phyloP scores from a whole-genome alignment of 2,797 vertebrate species.

The Numenius phaeopus region DNA sequence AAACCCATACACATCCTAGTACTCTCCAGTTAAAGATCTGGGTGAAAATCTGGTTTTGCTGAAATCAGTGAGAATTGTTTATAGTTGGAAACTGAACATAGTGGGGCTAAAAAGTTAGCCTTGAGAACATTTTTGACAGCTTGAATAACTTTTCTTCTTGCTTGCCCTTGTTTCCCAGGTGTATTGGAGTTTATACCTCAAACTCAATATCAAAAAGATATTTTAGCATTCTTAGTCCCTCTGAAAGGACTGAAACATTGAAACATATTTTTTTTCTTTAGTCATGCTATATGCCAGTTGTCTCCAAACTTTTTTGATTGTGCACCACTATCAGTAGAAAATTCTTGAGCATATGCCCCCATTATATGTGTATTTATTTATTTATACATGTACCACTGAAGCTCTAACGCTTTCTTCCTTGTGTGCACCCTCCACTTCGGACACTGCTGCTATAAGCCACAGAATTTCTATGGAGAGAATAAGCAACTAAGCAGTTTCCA shows the following conservation, averaged over 20 bases:
- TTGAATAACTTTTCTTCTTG: background rate
- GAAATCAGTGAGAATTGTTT: background rate
- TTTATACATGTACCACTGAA: background rate
- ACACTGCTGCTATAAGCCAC: background rate
- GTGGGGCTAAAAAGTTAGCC: background rate
- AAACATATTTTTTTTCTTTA: background rate
- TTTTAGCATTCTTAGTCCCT: background rate
- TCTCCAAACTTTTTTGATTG: background rate
- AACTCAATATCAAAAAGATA: background rate
- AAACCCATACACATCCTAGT: background rate
- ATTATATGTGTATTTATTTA: background rate
- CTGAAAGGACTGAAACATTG: background rate
- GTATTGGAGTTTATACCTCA: background rate
- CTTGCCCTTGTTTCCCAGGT: background rate
- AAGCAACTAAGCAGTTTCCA: background rate
- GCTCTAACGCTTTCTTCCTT: background rate
- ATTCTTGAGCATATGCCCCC: background rate
- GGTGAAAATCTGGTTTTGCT: background rate
- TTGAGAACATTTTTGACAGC: background rate
- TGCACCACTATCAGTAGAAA: background rate
- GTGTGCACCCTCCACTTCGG: background rate
- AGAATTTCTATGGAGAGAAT: background rate
- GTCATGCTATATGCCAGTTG: background rate
- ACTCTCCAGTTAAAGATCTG: background rate
- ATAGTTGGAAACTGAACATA: background rate